Evolutionary conservation across 2,888 invertebrate genomes (phyloP).

Genomic region (Lithophane socia): DNA sequence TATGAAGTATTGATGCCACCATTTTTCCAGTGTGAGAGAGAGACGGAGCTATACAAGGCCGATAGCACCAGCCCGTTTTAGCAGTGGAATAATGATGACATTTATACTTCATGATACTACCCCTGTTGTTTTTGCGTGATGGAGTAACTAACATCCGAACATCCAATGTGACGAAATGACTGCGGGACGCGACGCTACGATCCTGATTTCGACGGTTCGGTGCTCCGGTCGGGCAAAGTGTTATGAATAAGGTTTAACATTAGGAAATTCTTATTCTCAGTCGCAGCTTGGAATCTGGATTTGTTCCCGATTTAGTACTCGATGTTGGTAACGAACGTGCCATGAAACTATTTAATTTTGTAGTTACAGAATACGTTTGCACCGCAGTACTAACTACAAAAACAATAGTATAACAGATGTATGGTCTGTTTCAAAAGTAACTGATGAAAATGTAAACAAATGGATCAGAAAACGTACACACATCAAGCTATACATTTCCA

Average conservation of each 20-base stretch:
- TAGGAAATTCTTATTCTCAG: neutral
- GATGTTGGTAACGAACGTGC: neutral
- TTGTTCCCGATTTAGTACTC: neutral
- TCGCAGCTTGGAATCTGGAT: too few relatives aligned
- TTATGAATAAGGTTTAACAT: neutral
- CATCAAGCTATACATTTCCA: too few relatives aligned
- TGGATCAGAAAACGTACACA: neutral
- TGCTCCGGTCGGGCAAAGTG: neutral
- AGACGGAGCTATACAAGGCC: too few relatives aligned
- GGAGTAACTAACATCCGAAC: too few relatives aligned
- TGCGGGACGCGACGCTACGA: too few relatives aligned
- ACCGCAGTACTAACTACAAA: neutral
- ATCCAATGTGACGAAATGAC: too few relatives aligned
- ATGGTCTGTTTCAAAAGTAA: neutral
- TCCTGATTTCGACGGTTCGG: neutral
- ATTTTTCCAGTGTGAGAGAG: too few relatives aligned
- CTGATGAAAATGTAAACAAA: neutral
- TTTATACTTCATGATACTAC: too few relatives aligned
- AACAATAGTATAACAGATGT: neutral
- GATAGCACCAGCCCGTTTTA: too few relatives aligned
- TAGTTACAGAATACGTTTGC: neutral
- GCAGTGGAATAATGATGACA: too few relatives aligned
- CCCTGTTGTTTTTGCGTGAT: too few relatives aligned
- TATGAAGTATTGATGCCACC: too few relatives aligned
- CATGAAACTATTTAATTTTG: neutral